These are phyloP conservation scores for Charadrius vociferus DNA, from an alignment of 2,113 vertebrate species.

Conservation along the genomic window DNA sequence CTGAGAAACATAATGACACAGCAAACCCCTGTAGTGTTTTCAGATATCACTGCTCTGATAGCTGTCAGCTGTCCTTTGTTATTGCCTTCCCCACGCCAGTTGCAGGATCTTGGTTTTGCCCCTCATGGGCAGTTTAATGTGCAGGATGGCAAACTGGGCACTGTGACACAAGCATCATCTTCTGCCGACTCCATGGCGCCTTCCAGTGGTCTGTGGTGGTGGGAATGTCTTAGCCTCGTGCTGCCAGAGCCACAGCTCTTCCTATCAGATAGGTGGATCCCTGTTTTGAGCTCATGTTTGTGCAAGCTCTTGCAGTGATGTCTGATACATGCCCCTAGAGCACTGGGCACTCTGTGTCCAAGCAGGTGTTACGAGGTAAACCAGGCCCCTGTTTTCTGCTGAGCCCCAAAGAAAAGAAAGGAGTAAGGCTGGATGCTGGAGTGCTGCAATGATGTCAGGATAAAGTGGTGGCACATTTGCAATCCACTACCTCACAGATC, in stretches of 20 bases:
- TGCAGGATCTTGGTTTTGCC: fast-evolving
- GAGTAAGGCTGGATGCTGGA: not conserved
- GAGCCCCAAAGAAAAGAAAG: fast-evolving
- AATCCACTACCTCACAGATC: not conserved
- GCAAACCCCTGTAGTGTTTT: not conserved
- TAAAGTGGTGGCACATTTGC: not conserved
- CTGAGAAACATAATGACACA: not conserved
- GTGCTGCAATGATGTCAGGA: not conserved
- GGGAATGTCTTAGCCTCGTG: not conserved
- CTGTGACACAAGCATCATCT: fast-evolving
- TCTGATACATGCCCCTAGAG: fast-evolving
- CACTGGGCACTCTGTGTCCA: not conserved
- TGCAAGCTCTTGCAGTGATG: not conserved
- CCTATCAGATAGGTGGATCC: not conserved
- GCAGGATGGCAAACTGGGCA: not conserved
- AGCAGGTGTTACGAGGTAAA: not conserved
- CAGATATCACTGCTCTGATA: not conserved
- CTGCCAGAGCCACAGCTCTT: not conserved
- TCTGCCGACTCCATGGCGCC: not conserved
- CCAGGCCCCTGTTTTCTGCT: not conserved
- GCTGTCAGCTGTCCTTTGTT: not conserved
- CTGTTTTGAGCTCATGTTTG: not conserved
- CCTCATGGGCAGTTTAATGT: not conserved
- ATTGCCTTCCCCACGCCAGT: not conserved
- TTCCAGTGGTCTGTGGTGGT: fast-evolving